Evolutionary conservation across 1,140 invertebrate species (phyloP).

Genomic region (Idris sp.): DNA sequence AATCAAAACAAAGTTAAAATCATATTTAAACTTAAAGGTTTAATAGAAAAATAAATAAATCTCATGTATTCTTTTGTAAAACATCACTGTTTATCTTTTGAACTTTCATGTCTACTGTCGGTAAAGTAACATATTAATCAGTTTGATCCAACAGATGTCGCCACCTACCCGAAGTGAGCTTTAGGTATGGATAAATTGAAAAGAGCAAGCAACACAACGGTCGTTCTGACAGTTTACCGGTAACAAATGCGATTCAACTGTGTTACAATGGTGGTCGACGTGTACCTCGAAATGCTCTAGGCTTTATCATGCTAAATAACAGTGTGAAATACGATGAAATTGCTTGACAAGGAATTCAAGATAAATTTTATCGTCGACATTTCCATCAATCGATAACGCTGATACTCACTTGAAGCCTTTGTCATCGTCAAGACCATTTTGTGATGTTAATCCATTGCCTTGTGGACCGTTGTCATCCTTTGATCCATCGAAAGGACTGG

Average conservation of each 20-base stretch:
- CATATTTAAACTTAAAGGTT: too few species aligned
- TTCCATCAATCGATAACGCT: conserved; percentile 24
- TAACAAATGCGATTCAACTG: conserved; percentile 12
- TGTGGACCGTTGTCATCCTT: conserved; percentile 84
- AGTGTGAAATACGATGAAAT: conserved; percentile 3
- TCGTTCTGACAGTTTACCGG: conserved; percentile 7
- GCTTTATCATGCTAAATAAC: conserved; percentile 18
- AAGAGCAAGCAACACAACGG: not conserved
- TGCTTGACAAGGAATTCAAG: not conserved
- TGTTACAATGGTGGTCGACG: conserved; percentile 2
- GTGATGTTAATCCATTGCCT: conserved; percentile 88
- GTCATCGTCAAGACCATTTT: conserved; percentile 88
- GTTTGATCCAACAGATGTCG: conserved; percentile 33
- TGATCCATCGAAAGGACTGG: conserved; percentile 76
- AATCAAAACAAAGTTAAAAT: too few species aligned
- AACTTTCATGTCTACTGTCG: too few species aligned
- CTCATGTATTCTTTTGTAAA: too few species aligned
- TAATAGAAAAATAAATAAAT: too few species aligned
- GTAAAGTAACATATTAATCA: conserved; percentile 25
- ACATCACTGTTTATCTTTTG: conserved; percentile 1
- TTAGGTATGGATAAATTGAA: conserved; percentile 1
- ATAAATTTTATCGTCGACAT: conserved; percentile 6
- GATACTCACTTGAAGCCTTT: conserved; percentile 93
- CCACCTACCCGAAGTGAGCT: not conserved
- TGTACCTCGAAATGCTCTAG: conserved; percentile 10